Evolutionary conservation across 2,888 invertebrate species (phyloP).

Genomic region (Stenodema calcarata): DNA sequence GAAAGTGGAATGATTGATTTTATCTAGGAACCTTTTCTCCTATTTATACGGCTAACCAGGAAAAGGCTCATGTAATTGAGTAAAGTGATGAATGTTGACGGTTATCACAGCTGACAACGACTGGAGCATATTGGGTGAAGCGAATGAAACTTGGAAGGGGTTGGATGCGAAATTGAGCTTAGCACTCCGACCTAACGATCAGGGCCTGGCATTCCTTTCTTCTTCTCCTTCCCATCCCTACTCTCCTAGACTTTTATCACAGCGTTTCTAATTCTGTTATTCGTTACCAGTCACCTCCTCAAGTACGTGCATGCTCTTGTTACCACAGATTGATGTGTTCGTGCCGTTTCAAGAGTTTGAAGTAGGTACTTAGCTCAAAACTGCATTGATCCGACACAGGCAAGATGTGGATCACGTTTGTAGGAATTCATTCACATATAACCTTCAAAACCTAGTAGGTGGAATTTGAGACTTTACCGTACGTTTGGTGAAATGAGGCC

Average conservation of each 20-base stretch:
- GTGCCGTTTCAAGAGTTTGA: too few species aligned
- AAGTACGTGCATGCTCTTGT: neutral
- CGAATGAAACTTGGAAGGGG: neutral
- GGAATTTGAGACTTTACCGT: too few species aligned
- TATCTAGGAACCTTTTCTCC: too few species aligned
- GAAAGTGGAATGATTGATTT: too few species aligned
- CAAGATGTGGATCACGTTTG: too few species aligned
- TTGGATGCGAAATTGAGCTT: neutral
- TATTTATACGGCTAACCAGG: too few species aligned
- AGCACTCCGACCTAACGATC: conserved; percentile 12
- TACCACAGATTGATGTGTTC: too few species aligned
- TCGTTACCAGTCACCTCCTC: neutral
- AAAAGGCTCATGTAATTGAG: neutral
- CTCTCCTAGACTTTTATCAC: neutral
- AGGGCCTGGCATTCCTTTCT: neutral
- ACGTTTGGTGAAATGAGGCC: too few species aligned
- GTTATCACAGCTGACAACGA: conserved; percentile 7
- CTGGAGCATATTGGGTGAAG: conserved; percentile 6
- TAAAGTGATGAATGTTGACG: neutral
- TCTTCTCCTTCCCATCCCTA: neutral
- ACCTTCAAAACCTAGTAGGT: too few species aligned
- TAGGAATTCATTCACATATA: too few species aligned
- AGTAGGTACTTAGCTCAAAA: too few species aligned
- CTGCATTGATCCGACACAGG: too few species aligned
- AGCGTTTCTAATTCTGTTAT: neutral